Conservation (phyloP, 2,113 vertebrate genomes). For the Thamnophis sirtalis region DNA sequence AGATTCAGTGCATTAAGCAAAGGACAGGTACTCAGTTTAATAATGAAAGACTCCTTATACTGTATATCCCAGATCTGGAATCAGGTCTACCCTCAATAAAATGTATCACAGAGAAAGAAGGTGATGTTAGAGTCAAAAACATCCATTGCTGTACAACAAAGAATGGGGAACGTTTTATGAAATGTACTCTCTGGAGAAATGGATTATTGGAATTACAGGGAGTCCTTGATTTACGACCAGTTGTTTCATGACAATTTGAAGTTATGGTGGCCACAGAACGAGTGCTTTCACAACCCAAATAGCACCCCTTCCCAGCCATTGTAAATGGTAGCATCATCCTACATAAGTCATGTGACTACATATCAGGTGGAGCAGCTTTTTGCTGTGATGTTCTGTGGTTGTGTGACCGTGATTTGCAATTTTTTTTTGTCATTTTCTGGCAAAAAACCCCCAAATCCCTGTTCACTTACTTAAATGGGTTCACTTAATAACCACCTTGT, state of each 20-base stretch:
- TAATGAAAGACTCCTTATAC: background rate
- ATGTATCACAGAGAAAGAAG: background rate
- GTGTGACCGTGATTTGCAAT: background rate
- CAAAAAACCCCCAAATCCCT: background rate
- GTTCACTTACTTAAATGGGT: background rate
- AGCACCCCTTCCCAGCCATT: background rate
- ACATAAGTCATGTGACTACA: background rate
- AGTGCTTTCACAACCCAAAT: background rate
- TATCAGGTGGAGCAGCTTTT: background rate
- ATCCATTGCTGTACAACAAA: background rate
- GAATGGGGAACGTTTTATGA: background rate
- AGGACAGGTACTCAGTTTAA: background rate
- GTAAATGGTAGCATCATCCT: background rate
- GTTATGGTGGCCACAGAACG: background rate
- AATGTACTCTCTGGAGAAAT: background rate
- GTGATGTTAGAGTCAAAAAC: background rate
- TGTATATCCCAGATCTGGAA: background rate
- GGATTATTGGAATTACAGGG: background rate
- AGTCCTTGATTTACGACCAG: background rate
- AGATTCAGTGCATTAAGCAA: background rate
- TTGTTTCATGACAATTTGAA: background rate
- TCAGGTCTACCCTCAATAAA: background rate
- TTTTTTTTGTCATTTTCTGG: background rate
- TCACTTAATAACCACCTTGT: background rate
- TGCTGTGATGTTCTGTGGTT: background rate